phyloP scores from a whole-genome alignment of 2,888 invertebrate genomes.

The Deroplatys truncata region DNA sequence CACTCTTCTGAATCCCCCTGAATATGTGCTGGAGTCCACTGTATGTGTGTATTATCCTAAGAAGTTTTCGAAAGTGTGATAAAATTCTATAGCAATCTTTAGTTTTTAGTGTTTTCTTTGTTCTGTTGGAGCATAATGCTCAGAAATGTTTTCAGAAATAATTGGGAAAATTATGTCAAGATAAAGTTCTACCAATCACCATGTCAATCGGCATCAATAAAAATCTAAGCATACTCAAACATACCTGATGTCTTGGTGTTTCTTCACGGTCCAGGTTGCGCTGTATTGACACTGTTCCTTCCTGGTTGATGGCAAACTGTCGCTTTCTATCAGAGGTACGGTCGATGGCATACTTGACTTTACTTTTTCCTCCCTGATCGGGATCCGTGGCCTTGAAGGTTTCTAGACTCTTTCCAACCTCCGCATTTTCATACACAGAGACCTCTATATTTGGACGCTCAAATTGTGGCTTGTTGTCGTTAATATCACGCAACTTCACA shows the following conservation, averaged over 20 bases:
- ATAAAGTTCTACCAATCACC: no score
- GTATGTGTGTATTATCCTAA: no score
- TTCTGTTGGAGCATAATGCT: no score
- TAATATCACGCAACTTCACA: conserved; percentile 88
- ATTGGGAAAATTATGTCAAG: no score
- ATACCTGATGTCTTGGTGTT: conserved; percentile 82
- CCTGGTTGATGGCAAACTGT: conserved; percentile 51
- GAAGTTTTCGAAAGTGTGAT: no score
- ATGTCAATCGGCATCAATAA: no score
- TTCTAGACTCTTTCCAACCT: conserved; percentile 84
- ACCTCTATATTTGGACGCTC: conserved; percentile 91
- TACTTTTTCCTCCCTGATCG: conserved; percentile 91
- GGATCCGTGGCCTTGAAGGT: conserved; percentile 94
- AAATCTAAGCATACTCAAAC: neutral
- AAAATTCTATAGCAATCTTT: no score
- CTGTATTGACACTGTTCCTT: conserved; percentile 90
- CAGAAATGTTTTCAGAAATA: no score
- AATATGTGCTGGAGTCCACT: no score
- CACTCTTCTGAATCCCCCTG: no score
- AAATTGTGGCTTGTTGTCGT: conserved; percentile 96
- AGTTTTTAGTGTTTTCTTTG: no score
- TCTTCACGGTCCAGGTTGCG: conserved; percentile 90
- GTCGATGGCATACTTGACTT: conserved; percentile 52
- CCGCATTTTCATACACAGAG: conserved; percentile 86
- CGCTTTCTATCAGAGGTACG: conserved; percentile 50